These are phyloP conservation scores for Ceyx melanurus DNA, from an alignment of 2,113 vertebrate species.

Conservation along the genomic window DNA sequence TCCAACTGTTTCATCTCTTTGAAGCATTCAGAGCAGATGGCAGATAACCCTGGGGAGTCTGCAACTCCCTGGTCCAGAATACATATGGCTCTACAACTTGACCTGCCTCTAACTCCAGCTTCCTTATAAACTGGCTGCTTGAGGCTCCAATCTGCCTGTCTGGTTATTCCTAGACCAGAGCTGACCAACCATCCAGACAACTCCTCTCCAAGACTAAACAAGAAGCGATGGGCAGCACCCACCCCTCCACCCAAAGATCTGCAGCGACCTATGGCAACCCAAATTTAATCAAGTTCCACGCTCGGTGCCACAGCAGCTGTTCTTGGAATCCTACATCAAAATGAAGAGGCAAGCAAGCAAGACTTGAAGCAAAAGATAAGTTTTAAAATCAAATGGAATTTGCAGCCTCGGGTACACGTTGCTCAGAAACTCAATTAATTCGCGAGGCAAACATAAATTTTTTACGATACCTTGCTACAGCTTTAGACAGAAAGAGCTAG, in stretches of 20 bases:
- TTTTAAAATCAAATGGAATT: background rate
- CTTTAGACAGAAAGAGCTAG: background rate
- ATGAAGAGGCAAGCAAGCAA: background rate
- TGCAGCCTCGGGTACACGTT: background rate
- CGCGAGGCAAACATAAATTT: background rate
- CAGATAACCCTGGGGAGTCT: background rate
- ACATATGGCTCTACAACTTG: background rate
- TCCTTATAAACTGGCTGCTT: background rate
- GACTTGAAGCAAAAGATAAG: background rate
- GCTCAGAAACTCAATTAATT: background rate
- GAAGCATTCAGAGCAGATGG: background rate
- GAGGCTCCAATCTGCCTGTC: background rate
- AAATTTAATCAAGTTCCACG: background rate
- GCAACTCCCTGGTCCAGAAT: background rate
- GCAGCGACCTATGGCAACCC: background rate
- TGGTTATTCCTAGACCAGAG: background rate
- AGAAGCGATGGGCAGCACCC: background rate
- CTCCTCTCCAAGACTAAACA: background rate
- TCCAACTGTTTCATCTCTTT: background rate
- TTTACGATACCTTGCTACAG: background rate
- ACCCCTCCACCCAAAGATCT: background rate
- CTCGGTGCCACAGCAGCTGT: background rate
- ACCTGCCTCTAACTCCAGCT: background rate
- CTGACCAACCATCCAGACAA: background rate
- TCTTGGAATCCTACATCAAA: background rate